A percentile compares a stretch with the other conserved stretches of the same genome.
Evolutionary conservation across 2,797 vertebrate genomes (phyloP).

Genomic region (Chloroceryle inda): DNA sequence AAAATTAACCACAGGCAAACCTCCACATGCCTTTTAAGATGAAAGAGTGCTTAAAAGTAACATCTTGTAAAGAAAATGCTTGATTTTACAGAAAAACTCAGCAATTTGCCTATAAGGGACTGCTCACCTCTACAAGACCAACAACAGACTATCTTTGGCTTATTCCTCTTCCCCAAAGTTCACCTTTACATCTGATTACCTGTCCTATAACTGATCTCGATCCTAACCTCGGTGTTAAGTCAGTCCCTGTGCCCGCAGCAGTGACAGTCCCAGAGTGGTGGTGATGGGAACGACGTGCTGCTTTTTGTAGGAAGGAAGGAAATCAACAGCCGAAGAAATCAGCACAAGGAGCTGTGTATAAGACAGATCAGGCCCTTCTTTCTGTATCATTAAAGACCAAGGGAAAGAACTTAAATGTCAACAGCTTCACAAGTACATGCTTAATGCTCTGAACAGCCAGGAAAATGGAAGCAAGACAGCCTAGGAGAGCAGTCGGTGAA

Average conservation of each 20-base stretch:
- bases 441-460: conserved; percentile 1
- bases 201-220: not conserved
- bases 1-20: not conserved
- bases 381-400: not conserved
- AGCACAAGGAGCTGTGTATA: not conserved
- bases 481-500: not conserved
- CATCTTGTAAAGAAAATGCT: not conserved
- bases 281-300: not conserved
- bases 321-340: conserved; percentile 4
- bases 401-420: conserved; percentile 59
- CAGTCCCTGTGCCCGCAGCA: not conserved
- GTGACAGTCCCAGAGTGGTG: not conserved
- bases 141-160: not conserved
- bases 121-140: not conserved
- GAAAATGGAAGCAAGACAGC: not conserved
- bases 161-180: not conserved
- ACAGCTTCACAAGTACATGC: conserved; percentile 31
- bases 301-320: conserved; percentile 3
- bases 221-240: not conserved
- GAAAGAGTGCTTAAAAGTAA: not conserved
- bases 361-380: not conserved
- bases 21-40: not conserved
- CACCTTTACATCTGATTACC: not conserved
- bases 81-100: not conserved
- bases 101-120: not conserved